Conservation (phyloP, 2,797 vertebrate genomes). For the Anableps anableps region DNA sequence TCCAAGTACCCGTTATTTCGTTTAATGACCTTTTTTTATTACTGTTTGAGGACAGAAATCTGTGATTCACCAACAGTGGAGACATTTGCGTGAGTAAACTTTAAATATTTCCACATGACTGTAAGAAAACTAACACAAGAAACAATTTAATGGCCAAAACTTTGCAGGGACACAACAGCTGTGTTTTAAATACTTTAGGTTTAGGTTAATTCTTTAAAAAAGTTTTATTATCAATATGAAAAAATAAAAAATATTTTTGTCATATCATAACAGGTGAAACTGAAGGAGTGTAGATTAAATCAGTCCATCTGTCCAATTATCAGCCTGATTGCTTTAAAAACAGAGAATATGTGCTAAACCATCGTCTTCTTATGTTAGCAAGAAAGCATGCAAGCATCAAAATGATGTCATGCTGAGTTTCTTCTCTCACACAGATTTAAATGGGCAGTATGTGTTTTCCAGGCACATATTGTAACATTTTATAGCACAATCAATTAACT, state of each 20-base stretch:
- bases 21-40: not conserved
- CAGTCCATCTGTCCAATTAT: not conserved
- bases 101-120: not conserved
- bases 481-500: too few relatives aligned
- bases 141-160: not conserved
- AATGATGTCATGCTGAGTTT: too few relatives aligned
- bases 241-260: not conserved
- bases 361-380: not conserved
- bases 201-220: not conserved
- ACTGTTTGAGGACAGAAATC: not conserved
- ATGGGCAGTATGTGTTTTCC: too few relatives aligned
- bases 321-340: not conserved
- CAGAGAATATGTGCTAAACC: not conserved
- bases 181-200: not conserved
- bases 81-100: not conserved
- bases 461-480: too few relatives aligned
- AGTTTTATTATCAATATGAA: not conserved
- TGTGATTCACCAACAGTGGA: not conserved
- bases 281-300: not conserved
- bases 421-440: too few relatives aligned
- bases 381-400: not conserved
- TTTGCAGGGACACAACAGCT: not conserved
- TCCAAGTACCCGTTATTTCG: not conserved
- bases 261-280: too few relatives aligned
- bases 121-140: not conserved